A percentile compares a stretch with the other conserved stretches of the same genome.
Evolutionary conservation across 2,888 invertebrate species (phyloP).

Genomic region (Omphaloscelis lunosa): DNA sequence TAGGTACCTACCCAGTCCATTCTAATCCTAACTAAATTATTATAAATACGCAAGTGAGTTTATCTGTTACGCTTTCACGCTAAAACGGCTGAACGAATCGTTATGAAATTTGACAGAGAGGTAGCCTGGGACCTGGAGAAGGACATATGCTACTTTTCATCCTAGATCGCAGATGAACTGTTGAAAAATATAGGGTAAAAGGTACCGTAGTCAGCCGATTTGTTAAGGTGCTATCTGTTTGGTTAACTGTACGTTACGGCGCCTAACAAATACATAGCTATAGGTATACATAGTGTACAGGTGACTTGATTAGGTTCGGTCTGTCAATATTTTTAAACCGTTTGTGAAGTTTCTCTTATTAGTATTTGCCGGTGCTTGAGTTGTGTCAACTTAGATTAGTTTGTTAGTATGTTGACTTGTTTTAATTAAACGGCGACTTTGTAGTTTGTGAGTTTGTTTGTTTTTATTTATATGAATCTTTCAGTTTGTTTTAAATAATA

Average conservation of each 20-base stretch:
- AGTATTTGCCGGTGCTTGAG: slow-evolving; percentile 36
- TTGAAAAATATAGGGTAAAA: neutral
- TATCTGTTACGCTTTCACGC: too few relatives aligned
- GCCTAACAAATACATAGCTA: slow-evolving; percentile 25
- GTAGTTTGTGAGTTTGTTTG: neutral
- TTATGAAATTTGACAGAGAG: too few relatives aligned
- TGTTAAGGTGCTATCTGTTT: neutral
- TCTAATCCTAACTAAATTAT: too few relatives aligned
- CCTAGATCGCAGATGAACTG: too few relatives aligned
- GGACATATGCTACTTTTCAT: too few relatives aligned
- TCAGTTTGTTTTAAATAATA: slow-evolving; percentile 5
- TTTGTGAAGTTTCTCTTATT: slow-evolving; percentile 35
- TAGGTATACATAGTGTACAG: neutral
- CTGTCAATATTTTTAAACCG: slow-evolving; percentile 51
- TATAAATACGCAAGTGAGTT: too few relatives aligned
- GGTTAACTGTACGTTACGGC: slow-evolving; percentile 4
- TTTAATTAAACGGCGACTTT: slow-evolving; percentile 48
- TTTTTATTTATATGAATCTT: neutral
- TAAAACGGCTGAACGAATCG: too few relatives aligned
- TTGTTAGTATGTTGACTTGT: slow-evolving; percentile 17
- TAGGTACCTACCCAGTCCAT: neutral
- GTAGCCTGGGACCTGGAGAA: too few relatives aligned
- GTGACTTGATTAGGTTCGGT: slow-evolving; percentile 40
- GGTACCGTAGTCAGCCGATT: neutral
- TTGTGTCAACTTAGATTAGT: slow-evolving; percentile 49